Evolutionary conservation across 1,140 invertebrate genomes (phyloP), one percentile per base, ranked within the genome.

Genomic region (Trichonephila clavata): DNA sequence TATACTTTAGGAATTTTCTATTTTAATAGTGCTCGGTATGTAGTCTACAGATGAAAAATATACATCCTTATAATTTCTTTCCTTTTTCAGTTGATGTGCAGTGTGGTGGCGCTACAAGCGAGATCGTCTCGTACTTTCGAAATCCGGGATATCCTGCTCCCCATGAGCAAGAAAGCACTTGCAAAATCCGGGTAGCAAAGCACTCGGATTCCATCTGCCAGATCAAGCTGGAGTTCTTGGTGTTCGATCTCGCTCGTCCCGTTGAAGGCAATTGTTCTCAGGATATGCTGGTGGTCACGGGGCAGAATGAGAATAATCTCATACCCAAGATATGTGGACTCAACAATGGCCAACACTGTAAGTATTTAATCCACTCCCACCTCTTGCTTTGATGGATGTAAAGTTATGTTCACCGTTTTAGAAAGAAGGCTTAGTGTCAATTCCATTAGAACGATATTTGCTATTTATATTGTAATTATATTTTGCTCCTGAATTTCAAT

Each of bases 321-420:
- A 97, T 97, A 3, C 97, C 97, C 0, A 95, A 96, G 27, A 97
- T 98, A 90, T 98, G 98, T 95, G 98, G 98, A 5, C 97, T 98
- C 95, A 98, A 98, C 95, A 97, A 96, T 2, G 98, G 97, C 6
- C 97, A 98, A 95, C 98, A 98, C 95, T 98, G 98, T 98, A 96
- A 97, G 97, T 96, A 3, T 39, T 50, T 50, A 50, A 50, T 50
- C 7, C 50, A 6, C 5, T 50, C 10, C 7, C 10, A 0, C 1
- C 7, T 50, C 0, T 13, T 50, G 50, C 50, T 50, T 50, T 50
- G 50, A 10, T 50, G 0, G 50, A 50, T 50, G 10, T 10, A 10
- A 10, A 1, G 50, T 50, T 50, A 10, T 10, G 50, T 50, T 50
- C 50, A 7, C 50, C 10, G 50, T 50, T 50, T 50, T 13, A 50